phyloP scores from a whole-genome alignment of 2,888 invertebrate genomes.

The Coremacera marginata region DNA sequence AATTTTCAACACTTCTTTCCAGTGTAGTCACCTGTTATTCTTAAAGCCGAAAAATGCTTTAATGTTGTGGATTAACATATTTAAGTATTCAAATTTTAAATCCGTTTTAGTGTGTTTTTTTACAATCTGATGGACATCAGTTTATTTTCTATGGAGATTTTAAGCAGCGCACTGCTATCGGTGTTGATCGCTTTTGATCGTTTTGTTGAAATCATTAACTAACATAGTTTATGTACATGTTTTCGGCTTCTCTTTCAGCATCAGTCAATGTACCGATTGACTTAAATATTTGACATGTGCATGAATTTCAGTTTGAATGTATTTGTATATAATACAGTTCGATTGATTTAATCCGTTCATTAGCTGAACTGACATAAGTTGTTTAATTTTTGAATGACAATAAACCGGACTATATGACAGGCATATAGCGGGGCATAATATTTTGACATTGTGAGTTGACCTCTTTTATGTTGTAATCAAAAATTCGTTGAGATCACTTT shows the following conservation, averaged over 20 bases:
- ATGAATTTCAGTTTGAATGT: background rate
- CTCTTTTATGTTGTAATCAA: conserved; percentile 50
- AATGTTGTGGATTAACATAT: conserved; percentile 15
- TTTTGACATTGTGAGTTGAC: conserved; percentile 62
- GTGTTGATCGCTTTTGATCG: conserved; percentile 47
- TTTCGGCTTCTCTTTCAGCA: background rate
- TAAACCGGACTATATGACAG: conserved; percentile 58
- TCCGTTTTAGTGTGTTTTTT: background rate
- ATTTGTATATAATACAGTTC: conserved; percentile 25
- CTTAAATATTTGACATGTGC: background rate
- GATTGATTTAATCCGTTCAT: conserved; percentile 63
- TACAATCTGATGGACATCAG: background rate
- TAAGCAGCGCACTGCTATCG: conserved; percentile 19
- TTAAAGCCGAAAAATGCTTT: background rate
- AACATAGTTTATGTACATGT: conserved; percentile 60
- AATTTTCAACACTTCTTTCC: background rate
- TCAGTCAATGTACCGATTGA: background rate
- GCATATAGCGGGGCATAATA: conserved; percentile 54
- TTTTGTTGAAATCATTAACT: conserved; percentile 65
- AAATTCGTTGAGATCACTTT: conserved; percentile 44
- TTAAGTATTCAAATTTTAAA: conserved; percentile 21
- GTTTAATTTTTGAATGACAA: conserved; percentile 49
- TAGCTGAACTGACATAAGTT: conserved; percentile 60
- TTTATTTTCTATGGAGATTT: too few species aligned
- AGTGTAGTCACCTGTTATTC: background rate